Conservation (phyloP, 2,113 vertebrate species). For the Oryzias melastigma region DNA sequence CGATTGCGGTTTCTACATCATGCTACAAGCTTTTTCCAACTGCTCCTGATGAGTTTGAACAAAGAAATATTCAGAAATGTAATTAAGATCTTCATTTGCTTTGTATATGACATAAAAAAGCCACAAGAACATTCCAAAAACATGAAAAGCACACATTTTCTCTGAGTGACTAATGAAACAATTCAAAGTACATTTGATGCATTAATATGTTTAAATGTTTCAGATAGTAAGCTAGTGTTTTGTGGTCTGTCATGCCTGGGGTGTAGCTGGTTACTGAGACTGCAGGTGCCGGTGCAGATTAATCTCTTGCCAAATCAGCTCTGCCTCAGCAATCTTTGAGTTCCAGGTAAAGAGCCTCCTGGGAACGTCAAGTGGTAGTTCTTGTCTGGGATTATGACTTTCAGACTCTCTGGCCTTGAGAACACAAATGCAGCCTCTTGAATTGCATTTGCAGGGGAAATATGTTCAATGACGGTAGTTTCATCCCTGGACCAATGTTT, state of each 20-base stretch:
- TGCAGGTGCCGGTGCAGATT: conserved; percentile 70
- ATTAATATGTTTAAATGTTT: no score
- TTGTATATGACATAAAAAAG: no score
- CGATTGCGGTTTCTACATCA: no score
- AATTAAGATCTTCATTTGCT: no score
- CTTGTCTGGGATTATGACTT: conserved; percentile 76
- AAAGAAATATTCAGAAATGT: no score
- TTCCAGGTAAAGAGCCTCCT: conserved; percentile 65
- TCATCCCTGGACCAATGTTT: conserved; percentile 62
- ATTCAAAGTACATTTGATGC: no score
- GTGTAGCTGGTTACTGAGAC: conserved; percentile 39
- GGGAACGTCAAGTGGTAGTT: conserved; percentile 74
- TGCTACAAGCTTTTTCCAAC: no score
- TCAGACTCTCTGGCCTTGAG: conserved; percentile 72
- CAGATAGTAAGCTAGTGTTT: neutral
- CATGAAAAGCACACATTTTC: no score
- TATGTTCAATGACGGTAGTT: conserved; percentile 43
- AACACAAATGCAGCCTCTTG: conserved; percentile 70
- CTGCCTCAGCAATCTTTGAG: conserved; percentile 68
- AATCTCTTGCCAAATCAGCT: conserved; percentile 72
- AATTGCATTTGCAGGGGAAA: conserved; percentile 67
- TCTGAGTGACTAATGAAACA: no score
- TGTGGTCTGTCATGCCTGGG: conserved; percentile 17
- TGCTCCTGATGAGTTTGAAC: no score
- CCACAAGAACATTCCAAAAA: no score